phyloP scores from a whole-genome alignment of 2,888 invertebrate species.

The Timandra comae region DNA sequence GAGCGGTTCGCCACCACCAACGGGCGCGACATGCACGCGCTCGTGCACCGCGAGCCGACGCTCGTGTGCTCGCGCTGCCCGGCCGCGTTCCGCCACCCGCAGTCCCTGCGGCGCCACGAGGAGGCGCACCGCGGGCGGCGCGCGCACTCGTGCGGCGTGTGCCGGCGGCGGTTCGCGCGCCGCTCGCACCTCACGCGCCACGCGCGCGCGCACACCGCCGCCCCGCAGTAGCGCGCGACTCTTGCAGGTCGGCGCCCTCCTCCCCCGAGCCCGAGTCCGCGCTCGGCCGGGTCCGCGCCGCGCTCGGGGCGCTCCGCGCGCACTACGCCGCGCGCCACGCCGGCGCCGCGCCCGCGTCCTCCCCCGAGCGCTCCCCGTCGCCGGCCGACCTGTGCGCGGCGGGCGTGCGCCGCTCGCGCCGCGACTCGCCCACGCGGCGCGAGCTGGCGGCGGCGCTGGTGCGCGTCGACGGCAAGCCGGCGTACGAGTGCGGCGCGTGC shows the following conservation, averaged over 20 bases:
- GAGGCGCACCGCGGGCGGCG: conserved; percentile 48
- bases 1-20: conserved; percentile 63
- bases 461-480: conserved; percentile 69
- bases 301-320: conserved; percentile 47
- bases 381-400: conserved; percentile 51
- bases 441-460: conserved; percentile 42
- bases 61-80: conserved; percentile 58
- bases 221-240: conserved; percentile 26
- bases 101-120: conserved; percentile 44
- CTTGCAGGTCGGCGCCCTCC: conserved; percentile 43
- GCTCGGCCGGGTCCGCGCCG: conserved; percentile 37
- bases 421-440: conserved; percentile 48
- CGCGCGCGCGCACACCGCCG: conserved; percentile 41
- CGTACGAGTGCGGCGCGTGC: conserved; percentile 76
- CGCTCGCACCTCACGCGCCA: conserved; percentile 56
- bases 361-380: conserved; percentile 11
- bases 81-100: conserved; percentile 46
- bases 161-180: conserved; percentile 50
- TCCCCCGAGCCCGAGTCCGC: conserved; percentile 1
- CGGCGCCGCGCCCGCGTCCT: conserved; percentile 21
- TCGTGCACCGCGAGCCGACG: conserved; percentile 66
- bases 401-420: conserved; percentile 47
- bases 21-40: conserved; percentile 55
- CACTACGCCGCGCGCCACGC: conserved; percentile 41
- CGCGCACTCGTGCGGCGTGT: conserved; percentile 44